phyloP scores from a whole-genome alignment of 1,140 invertebrate genomes.

The Babylonia areolata region DNA sequence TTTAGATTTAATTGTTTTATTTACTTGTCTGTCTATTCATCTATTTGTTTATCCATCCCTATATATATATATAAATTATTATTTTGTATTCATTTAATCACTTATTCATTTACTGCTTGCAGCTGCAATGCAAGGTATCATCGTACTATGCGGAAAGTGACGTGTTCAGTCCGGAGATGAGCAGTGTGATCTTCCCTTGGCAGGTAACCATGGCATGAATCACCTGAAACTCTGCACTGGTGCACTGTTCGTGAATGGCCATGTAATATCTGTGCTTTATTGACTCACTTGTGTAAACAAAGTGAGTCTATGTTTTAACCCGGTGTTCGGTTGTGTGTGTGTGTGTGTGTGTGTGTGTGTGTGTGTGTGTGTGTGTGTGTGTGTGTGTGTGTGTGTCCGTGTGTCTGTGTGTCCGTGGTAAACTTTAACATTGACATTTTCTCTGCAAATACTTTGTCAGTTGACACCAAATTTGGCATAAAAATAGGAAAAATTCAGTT shows the following conservation, averaged over 20 bases:
- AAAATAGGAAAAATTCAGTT: too few species aligned
- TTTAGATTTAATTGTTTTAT: too few species aligned
- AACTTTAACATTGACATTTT: too few species aligned
- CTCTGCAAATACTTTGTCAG: too few species aligned
- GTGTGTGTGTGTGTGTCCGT: constrained; percentile 13
- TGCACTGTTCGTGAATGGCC: too few species aligned
- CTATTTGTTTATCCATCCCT: too few species aligned
- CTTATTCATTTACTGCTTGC: neutral
- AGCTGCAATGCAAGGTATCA: neutral
- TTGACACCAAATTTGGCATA: too few species aligned
- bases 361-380: constrained; percentile 13
- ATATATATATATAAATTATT: neutral
- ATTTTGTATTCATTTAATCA: neutral
- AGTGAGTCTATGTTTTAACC: too few species aligned
- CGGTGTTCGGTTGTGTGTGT: neutral
- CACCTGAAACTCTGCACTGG: neutral
- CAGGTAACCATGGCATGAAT: neutral
- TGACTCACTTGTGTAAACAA: too few species aligned
- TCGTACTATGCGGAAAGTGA: neutral
- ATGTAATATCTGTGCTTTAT: neutral
- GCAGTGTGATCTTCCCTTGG: neutral
- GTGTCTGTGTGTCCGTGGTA: too few species aligned
- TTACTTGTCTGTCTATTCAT: too few species aligned
- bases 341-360: neutral
- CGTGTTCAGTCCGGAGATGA: neutral